phyloP scores from a whole-genome alignment of 2,888 invertebrate genomes.

The Nineta flava region DNA sequence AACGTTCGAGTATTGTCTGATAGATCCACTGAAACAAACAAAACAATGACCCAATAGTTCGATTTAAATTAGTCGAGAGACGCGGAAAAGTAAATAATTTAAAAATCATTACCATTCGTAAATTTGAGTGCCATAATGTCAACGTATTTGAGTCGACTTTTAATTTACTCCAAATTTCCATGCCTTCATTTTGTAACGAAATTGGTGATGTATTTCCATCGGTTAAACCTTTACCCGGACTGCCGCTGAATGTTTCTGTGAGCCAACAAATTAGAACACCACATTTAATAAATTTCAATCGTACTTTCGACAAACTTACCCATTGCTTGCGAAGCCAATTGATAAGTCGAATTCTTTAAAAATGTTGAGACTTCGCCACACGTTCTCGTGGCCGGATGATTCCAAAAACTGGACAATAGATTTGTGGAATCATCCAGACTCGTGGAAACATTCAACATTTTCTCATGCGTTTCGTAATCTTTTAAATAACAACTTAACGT shows the following conservation, averaged over 20 bases:
- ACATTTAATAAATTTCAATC: too few species aligned
- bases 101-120: constrained; percentile 45
- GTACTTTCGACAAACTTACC: too few species aligned
- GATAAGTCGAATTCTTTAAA: constrained; percentile 35
- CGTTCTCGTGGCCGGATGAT: constrained; percentile 32
- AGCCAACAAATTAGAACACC: too few species aligned
- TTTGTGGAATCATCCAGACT: constrained; percentile 27
- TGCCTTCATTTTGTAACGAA: constrained; percentile 24
- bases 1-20: constrained; percentile 59
- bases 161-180: constrained; percentile 42
- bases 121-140: constrained; percentile 63
- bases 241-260: constrained; percentile 9
- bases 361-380: constrained; percentile 32
- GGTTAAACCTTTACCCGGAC: constrained; percentile 25
- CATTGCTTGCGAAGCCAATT: constrained; percentile 33
- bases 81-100: constrained; percentile 11
- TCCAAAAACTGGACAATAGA: constrained; percentile 36
- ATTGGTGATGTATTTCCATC: constrained; percentile 30
- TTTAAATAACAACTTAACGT: constrained; percentile 31
- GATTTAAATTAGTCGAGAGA: neutral
- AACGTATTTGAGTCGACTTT: constrained; percentile 49
- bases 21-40: constrained; percentile 56
- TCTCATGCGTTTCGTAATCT: constrained; percentile 23
- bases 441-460: constrained; percentile 17
- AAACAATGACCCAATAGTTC: constrained; percentile 14